Evolutionary conservation across 2,797 vertebrate genomes (phyloP).

Genomic region (Valencia hispanica): DNA sequence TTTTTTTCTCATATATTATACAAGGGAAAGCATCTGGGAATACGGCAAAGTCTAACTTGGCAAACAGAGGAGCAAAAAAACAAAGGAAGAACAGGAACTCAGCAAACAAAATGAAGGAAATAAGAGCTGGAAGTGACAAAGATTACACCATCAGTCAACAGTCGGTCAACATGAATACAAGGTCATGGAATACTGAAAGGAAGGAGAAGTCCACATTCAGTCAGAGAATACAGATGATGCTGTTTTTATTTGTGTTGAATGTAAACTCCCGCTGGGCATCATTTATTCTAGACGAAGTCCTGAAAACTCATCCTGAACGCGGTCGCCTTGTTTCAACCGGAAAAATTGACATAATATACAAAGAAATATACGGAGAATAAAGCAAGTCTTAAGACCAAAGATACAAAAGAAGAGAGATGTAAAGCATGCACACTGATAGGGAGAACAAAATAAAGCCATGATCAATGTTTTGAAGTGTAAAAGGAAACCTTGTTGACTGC

Average conservation of each 20-base stretch:
- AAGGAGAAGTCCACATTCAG: conserved; percentile 92
- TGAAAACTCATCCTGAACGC: conserved; percentile 67
- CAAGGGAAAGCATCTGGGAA: conserved; percentile 96
- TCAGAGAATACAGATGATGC: conserved; percentile 70
- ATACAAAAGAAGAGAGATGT: conserved; percentile 52
- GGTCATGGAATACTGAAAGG: conserved; percentile 92
- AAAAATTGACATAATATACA: conserved; percentile 85
- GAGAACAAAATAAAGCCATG: conserved; percentile 74
- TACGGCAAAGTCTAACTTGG: conserved; percentile 96
- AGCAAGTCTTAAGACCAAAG: conserved; percentile 77
- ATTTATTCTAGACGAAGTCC: conserved; percentile 58
- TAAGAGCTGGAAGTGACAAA: conserved; percentile 86
- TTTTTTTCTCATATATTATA: conserved; percentile 91
- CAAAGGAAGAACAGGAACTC: conserved; percentile 38
- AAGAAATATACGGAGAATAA: conserved; percentile 82
- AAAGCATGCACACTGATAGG: conserved; percentile 71
- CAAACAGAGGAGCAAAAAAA: conserved; percentile 90
- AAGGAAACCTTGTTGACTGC: conserved; percentile 70
- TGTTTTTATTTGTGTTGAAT: conserved; percentile 29
- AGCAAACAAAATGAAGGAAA: conserved; percentile 45
- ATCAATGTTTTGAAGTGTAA: conserved; percentile 79
- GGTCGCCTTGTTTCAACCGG: conserved; percentile 74
- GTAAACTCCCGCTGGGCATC: conserved; percentile 58
- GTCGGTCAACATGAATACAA: conserved; percentile 86
- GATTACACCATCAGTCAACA: conserved; percentile 82